Percentiles rank a stretch among this genome's conserved stretches.
phyloP scores from a whole-genome alignment of 2,113 vertebrate species.

The Chionodraco myersi region DNA sequence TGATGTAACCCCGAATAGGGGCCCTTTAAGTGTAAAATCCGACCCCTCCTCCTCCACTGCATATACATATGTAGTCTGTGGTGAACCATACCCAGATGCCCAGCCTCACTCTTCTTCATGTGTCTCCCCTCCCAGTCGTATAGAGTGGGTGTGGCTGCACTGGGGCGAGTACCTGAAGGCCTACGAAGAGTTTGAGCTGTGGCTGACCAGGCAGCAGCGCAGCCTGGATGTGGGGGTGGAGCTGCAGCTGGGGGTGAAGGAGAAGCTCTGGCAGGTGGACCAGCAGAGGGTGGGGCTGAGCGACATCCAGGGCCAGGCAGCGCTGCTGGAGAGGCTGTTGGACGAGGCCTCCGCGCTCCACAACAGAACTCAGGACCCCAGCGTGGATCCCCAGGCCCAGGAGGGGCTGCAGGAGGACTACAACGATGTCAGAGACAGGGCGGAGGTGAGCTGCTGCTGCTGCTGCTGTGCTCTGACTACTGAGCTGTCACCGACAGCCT shows the following conservation, averaged over 20 bases:
- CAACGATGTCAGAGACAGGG: conserved; percentile 81
- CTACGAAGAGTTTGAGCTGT: conserved; percentile 88
- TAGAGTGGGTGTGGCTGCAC: conserved; percentile 98
- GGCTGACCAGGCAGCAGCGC: conserved; percentile 87
- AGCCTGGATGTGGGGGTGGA: conserved; percentile 86
- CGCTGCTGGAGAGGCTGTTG: conserved; percentile 88
- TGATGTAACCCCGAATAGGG: neutral
- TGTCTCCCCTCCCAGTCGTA: conserved; percentile 85
- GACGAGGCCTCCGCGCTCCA: conserved; percentile 89
- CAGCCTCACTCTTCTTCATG: neutral
- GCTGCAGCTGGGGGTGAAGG: conserved; percentile 89
- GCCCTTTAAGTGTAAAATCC: too few species aligned
- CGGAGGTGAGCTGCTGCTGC: conserved; percentile 87
- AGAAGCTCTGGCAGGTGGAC: conserved; percentile 94
- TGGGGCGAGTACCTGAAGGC: conserved; percentile 96
- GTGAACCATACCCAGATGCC: neutral
- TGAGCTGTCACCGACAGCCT: neutral
- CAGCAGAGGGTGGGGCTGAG: conserved; percentile 87
- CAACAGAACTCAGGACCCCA: conserved; percentile 90
- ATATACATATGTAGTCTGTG: neutral
- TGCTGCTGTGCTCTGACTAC: neutral
- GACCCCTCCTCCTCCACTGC: too few species aligned
- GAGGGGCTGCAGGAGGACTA: conserved; percentile 87
- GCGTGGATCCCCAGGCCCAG: conserved; percentile 87
- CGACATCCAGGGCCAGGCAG: conserved; percentile 84